Conservation (phyloP, 2,113 vertebrate genomes). For the Patagioenas fasciata region DNA sequence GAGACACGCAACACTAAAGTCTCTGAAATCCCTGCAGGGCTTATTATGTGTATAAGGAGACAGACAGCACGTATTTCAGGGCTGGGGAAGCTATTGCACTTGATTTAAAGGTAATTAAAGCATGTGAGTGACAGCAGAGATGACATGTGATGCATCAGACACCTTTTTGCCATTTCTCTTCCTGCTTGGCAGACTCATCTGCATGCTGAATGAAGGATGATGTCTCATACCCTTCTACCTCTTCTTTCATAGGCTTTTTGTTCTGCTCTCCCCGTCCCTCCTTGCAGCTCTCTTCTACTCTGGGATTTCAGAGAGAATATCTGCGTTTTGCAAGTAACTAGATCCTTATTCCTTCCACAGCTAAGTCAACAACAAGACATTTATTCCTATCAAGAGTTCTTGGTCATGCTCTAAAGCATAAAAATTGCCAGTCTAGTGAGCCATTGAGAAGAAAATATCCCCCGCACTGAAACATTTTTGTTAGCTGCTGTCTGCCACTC, state of each 20-base stretch:
- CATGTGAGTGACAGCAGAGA: conserved; percentile 19
- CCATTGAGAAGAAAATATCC: background rate
- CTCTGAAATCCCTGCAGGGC: conserved; percentile 54
- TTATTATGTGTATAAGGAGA: conserved; percentile 34
- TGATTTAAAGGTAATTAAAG: conserved; percentile 67
- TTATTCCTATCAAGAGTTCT: background rate
- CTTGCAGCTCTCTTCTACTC: background rate
- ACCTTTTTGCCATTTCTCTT: background rate
- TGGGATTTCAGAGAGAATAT: background rate
- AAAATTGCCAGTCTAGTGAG: background rate
- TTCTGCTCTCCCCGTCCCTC: background rate
- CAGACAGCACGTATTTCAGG: conserved; percentile 23
- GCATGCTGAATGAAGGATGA: conserved; percentile 25
- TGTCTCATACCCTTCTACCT: background rate
- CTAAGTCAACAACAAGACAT: background rate
- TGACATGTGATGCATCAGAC: background rate
- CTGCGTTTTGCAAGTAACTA: background rate
- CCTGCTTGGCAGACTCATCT: conserved; percentile 1
- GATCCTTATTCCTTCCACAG: background rate
- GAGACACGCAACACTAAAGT: conserved; percentile 15
- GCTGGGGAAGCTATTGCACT: conserved; percentile 47
- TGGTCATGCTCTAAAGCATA: background rate
- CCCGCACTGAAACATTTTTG: background rate
- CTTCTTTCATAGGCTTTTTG: background rate
- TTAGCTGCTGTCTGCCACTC: background rate